Percentiles rank a stretch among this genome's conserved stretches.
phyloP scores from a whole-genome alignment of 2,797 vertebrate genomes.

The Chloroceryle inda region DNA sequence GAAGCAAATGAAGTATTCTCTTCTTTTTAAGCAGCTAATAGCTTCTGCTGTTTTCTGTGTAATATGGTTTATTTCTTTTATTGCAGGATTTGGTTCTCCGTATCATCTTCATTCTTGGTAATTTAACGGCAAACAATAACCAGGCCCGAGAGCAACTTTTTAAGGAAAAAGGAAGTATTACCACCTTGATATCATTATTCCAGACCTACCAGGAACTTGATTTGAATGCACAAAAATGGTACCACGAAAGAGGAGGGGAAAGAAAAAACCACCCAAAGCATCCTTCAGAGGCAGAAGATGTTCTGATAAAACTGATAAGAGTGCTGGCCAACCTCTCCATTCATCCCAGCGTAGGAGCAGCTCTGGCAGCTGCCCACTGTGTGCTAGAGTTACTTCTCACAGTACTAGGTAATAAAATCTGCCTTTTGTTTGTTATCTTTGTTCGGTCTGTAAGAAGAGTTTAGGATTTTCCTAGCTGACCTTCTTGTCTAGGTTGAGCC shows the following conservation, averaged over 20 bases:
- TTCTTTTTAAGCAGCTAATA: conserved; percentile 4
- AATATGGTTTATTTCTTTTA: conserved; percentile 30
- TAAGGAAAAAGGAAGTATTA: conserved; percentile 80
- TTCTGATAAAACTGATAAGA: conserved; percentile 92
- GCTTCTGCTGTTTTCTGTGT: background rate
- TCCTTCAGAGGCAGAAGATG: conserved; percentile 82
- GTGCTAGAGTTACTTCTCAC: conserved; percentile 86
- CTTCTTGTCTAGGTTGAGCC: background rate
- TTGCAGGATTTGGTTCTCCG: conserved; percentile 91
- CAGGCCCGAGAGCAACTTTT: conserved; percentile 85
- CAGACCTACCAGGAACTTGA: conserved; percentile 81
- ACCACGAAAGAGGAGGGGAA: background rate
- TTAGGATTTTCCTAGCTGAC: background rate
- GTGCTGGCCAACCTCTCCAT: conserved; percentile 92
- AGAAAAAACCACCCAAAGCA: background rate
- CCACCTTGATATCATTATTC: conserved; percentile 86
- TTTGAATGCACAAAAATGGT: background rate
- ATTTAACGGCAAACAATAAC: conserved; percentile 88
- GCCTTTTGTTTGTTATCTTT: background rate
- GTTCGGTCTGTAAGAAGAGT: background rate
- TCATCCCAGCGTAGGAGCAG: conserved; percentile 83
- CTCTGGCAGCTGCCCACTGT: conserved; percentile 79
- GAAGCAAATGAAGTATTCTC: background rate
- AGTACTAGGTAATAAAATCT: conserved; percentile 86
- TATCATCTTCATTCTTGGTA: conserved; percentile 92